Evolutionary conservation across 2,888 invertebrate species (phyloP).

Genomic region (Dasypogon diadema): DNA sequence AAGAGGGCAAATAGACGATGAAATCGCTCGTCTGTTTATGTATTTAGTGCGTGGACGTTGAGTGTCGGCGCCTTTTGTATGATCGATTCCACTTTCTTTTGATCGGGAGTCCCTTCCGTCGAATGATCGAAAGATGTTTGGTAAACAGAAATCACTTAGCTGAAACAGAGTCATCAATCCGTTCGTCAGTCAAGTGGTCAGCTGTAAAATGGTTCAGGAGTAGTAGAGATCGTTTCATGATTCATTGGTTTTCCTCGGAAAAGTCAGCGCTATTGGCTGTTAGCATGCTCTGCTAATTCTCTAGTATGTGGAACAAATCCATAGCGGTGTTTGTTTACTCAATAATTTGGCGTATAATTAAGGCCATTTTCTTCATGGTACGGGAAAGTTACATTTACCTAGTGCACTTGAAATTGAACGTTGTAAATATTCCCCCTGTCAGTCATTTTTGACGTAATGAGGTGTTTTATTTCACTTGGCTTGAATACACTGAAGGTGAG

Average conservation of each 20-base stretch:
- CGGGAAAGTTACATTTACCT: slow-evolving; percentile 19
- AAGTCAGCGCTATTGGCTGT: neutral
- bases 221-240: slow-evolving; percentile 11
- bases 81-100: slow-evolving; percentile 35
- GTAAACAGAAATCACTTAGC: slow-evolving; percentile 54
- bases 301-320: slow-evolving; percentile 33
- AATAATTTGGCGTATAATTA: slow-evolving; percentile 30
- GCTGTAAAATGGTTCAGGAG: slow-evolving; percentile 13
- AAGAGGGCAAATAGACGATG: slow-evolving; percentile 52
- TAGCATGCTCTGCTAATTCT: slow-evolving; percentile 33
- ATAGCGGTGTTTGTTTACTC: slow-evolving; percentile 19
- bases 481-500: slow-evolving; percentile 24
- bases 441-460: slow-evolving; percentile 33
- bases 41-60: slow-evolving; percentile 52
- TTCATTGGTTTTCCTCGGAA: neutral
- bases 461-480: slow-evolving; percentile 36
- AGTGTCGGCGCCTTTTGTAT: slow-evolving; percentile 54
- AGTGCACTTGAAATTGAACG: slow-evolving; percentile 36
- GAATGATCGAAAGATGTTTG: slow-evolving; percentile 36
- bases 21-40: slow-evolving; percentile 11
- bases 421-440: slow-evolving; percentile 29
- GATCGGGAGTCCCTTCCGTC: slow-evolving; percentile 37
- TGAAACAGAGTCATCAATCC: slow-evolving; percentile 51
- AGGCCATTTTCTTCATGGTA: slow-evolving; percentile 1
- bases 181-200: slow-evolving; percentile 49